phyloP scores from a whole-genome alignment of 2,797 vertebrate species.

The Rhynchotus rufescens region DNA sequence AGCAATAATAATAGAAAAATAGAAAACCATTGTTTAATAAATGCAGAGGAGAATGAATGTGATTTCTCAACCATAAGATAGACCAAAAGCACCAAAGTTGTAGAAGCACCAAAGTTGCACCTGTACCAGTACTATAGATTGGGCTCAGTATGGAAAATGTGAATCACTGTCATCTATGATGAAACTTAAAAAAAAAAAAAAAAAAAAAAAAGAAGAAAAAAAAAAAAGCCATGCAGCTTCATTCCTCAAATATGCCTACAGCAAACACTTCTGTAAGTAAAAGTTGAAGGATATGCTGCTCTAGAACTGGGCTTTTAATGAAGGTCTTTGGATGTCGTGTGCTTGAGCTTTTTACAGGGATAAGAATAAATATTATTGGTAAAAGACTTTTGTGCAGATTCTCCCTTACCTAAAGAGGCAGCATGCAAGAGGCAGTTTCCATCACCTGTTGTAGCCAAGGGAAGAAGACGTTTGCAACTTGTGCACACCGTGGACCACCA shows the following conservation, averaged over 20 bases:
- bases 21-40: background rate
- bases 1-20: background rate
- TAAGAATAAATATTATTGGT: background rate
- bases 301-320: background rate
- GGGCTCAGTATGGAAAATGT: background rate
- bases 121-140: background rate
- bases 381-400: background rate
- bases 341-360: background rate
- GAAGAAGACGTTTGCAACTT: slow-evolving; percentile 97
- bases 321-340: background rate
- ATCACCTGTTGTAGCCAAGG: slow-evolving; percentile 96
- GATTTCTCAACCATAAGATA: background rate
- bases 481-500: slow-evolving; percentile 99
- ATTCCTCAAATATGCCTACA: background rate
- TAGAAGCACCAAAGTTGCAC: background rate
- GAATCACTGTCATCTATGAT: background rate
- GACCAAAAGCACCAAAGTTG: background rate
- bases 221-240: background rate
- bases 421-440: slow-evolving; percentile 98
- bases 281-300: background rate
- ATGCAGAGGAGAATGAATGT: background rate
- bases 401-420: slow-evolving; percentile 91
- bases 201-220: too few relatives aligned
- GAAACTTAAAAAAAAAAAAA: background rate
- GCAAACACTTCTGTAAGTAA: background rate